These are phyloP conservation scores for Poeciliopsis retropinna DNA, from an alignment of 2,113 vertebrate genomes.

Conservation along the genomic window DNA sequence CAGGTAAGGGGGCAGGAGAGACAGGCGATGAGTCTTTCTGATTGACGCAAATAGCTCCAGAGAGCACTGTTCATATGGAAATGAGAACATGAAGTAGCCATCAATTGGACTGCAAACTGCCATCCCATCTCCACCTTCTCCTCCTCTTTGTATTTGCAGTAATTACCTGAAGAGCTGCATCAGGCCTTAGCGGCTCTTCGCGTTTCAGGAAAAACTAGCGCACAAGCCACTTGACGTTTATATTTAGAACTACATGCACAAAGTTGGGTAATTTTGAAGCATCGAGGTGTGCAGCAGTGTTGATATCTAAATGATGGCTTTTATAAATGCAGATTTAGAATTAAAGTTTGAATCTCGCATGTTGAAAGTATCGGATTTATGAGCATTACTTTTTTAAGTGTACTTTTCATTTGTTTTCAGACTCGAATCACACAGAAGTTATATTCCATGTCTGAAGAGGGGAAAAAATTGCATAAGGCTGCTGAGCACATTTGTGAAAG, in stretches of 20 bases:
- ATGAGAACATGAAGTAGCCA: constrained; percentile 77
- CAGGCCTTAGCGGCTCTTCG: constrained; percentile 58
- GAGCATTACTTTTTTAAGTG: not conserved
- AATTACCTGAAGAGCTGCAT: constrained; percentile 77
- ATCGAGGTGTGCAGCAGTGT: constrained; percentile 5
- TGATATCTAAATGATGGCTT: constrained; percentile 30
- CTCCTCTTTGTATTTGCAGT: constrained; percentile 64
- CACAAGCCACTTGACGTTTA: constrained; percentile 70
- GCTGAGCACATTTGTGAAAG: not conserved
- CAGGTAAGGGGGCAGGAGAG: constrained; percentile 46
- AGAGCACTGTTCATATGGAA: constrained; percentile 75
- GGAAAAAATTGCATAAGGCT: too few relatives aligned
- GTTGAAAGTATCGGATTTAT: not conserved
- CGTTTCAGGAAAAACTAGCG: constrained; percentile 53
- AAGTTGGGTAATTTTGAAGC: constrained; percentile 35
- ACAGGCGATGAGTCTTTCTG: constrained; percentile 57
- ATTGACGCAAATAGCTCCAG: constrained; percentile 71
- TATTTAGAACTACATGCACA: constrained; percentile 40
- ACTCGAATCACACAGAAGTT: not conserved
- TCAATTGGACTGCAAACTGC: constrained; percentile 70
- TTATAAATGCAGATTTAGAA: not conserved
- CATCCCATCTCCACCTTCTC: constrained; percentile 56
- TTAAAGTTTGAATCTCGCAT: not conserved
- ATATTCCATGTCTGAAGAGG: not conserved
- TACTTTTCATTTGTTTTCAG: not conserved